Conservation (phyloP, 2,113 vertebrate genomes). For the Indicator maculatus region DNA sequence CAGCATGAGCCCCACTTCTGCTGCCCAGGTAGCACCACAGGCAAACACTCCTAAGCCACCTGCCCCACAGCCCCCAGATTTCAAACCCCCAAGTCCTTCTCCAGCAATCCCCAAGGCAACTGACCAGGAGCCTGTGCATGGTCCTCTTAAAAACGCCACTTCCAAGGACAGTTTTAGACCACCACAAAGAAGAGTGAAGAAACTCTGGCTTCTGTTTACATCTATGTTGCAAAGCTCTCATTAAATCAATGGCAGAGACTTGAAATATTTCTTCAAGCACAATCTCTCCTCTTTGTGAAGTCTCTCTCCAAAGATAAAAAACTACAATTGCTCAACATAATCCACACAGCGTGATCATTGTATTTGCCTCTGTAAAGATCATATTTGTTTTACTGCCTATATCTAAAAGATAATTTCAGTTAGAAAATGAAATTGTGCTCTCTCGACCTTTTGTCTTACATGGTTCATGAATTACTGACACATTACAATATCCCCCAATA, state of each 20-base stretch:
- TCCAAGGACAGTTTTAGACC: neutral
- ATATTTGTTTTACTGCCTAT: conserved; percentile 56
- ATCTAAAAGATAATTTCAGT: conserved; percentile 67
- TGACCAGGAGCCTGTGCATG: neutral
- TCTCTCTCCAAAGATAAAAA: conserved; percentile 35
- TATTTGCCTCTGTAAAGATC: conserved; percentile 17
- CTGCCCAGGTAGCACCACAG: accelerated
- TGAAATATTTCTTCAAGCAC: conserved; percentile 40
- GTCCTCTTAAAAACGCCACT: accelerated
- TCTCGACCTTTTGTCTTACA: conserved; percentile 67
- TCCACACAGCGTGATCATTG: conserved; percentile 33
- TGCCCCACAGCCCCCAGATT: accelerated
- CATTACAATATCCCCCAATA: conserved; percentile 36
- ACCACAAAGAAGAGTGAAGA: conserved; percentile 5
- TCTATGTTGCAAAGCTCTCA: neutral
- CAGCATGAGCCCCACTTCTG: accelerated
- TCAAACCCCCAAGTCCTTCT: neutral
- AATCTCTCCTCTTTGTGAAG: conserved; percentile 17
- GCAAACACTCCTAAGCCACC: accelerated
- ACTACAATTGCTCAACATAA: conserved; percentile 47
- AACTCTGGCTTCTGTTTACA: neutral
- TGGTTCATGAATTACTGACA: conserved; percentile 46
- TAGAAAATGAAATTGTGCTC: conserved; percentile 63
- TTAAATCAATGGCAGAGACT: conserved; percentile 42
- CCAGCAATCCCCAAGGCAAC: neutral